These are phyloP conservation scores for Chrysaora quinquecirrha DNA, from an alignment of 30 jellyfish, hydroid and myxozoan genomes.

Conservation along the genomic window DNA sequence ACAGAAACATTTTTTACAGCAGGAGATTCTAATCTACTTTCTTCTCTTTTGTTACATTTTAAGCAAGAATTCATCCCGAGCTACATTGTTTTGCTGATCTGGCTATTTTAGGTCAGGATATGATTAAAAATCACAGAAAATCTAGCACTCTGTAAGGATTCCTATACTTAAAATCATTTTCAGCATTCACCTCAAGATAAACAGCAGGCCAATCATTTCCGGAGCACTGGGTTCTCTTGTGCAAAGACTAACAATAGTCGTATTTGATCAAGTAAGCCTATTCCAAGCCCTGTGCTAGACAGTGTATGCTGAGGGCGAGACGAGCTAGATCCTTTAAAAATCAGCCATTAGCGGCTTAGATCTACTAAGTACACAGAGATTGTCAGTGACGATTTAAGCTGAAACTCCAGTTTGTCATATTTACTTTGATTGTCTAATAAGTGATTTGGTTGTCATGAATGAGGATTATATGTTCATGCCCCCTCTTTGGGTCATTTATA, in stretches of 20 bases:
- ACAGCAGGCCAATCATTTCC: slow-evolving; percentile 54
- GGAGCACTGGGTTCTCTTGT: slow-evolving; percentile 51
- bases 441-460: not conserved
- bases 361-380: slow-evolving; percentile 35
- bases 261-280: slow-evolving; percentile 48
- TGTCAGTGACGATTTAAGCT: slow-evolving; percentile 7
- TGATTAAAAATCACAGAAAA: not conserved
- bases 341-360: slow-evolving; percentile 52
- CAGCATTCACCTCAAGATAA: slow-evolving; percentile 18
- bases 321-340: slow-evolving; percentile 24
- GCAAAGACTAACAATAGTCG: slow-evolving; percentile 26
- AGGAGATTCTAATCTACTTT: slow-evolving; percentile 30
- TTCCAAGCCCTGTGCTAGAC: slow-evolving; percentile 45
- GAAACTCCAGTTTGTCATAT: not conserved
- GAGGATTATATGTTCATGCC: not conserved
- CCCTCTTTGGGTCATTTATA: not conserved
- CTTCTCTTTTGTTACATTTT: not conserved
- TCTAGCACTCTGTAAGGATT: not conserved
- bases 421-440: not conserved
- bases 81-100: not conserved
- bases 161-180: slow-evolving; percentile 4
- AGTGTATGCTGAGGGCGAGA: slow-evolving; percentile 65
- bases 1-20: slow-evolving; percentile 19
- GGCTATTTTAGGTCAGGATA: slow-evolving; percentile 18
- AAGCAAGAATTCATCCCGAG: not conserved